Conservation (phyloP, 2,797 vertebrate genomes). For the Sebastes steindachneri region DNA sequence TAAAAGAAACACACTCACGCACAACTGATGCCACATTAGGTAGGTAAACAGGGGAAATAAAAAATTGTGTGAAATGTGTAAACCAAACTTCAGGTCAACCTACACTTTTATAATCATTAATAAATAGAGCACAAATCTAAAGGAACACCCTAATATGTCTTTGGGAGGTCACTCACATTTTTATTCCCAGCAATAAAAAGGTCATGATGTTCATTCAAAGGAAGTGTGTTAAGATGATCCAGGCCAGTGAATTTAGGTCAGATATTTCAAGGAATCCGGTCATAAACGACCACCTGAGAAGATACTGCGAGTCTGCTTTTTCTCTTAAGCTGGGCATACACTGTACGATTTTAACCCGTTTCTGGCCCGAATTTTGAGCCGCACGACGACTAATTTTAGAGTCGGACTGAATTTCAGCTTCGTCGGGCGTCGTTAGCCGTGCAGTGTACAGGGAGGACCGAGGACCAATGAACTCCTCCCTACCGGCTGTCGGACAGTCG, state of each 20-base stretch:
- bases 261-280: conserved; percentile 42
- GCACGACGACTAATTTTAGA: no score
- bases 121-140: background rate
- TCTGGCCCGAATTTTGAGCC: no score
- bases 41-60: background rate
- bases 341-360: no score
- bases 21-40: background rate
- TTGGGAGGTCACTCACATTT: background rate
- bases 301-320: background rate
- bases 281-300: background rate
- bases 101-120: background rate
- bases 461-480: no score
- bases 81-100: background rate
- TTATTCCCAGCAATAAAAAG: conserved; percentile 9
- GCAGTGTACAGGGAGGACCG: no score
- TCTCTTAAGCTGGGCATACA: background rate
- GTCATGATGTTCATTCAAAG: conserved; percentile 23
- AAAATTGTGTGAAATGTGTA: background rate
- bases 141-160: background rate
- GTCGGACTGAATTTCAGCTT: no score
- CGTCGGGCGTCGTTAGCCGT: no score
- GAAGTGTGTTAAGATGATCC: conserved; percentile 59
- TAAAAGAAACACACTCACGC: background rate
- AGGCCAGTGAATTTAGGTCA: conserved; percentile 51
- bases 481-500: no score